Percentiles rank a stretch among this genome's conserved stretches.
Evolutionary conservation across 1,140 invertebrate genomes (phyloP).

Genomic region (Leptestheria dahalacensis): DNA sequence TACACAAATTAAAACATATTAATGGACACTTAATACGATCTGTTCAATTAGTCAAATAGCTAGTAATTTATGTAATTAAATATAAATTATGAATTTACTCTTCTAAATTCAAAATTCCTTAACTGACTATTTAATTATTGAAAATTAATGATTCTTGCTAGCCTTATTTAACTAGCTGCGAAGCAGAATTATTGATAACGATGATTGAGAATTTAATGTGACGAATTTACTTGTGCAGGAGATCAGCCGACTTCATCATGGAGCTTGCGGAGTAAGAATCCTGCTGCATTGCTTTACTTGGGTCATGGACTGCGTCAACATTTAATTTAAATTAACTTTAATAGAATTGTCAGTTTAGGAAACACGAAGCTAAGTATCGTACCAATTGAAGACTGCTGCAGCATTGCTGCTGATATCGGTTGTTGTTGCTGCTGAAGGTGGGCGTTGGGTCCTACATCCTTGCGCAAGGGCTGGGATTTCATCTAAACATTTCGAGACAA

Average conservation of each 20-base stretch:
- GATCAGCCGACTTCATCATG: neutral
- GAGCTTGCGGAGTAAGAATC: neutral
- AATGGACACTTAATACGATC: too few species aligned
- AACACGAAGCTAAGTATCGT: neutral
- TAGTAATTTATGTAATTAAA: too few species aligned
- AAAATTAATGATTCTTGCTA: too few species aligned
- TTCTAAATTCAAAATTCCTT: too few species aligned
- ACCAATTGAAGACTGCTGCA: constrained; percentile 6
- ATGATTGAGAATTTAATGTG: neutral
- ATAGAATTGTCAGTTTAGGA: neutral
- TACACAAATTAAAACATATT: too few species aligned
- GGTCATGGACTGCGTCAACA: neutral
- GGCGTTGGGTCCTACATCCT: too few species aligned
- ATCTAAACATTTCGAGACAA: too few species aligned
- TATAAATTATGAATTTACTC: too few species aligned
- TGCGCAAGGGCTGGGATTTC: neutral
- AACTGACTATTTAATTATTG: too few species aligned
- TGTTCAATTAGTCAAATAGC: too few species aligned
- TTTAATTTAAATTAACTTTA: neutral
- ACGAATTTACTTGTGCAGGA: constrained; percentile 5
- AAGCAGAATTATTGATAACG: neutral
- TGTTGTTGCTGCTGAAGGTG: constrained; percentile 1
- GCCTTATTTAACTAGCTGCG: too few species aligned
- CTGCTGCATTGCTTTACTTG: neutral
- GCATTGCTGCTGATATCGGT: neutral